These are phyloP conservation scores for Artibeus jamaicensis DNA, from an alignment of 2,797 vertebrate species.

Conservation along the genomic window DNA sequence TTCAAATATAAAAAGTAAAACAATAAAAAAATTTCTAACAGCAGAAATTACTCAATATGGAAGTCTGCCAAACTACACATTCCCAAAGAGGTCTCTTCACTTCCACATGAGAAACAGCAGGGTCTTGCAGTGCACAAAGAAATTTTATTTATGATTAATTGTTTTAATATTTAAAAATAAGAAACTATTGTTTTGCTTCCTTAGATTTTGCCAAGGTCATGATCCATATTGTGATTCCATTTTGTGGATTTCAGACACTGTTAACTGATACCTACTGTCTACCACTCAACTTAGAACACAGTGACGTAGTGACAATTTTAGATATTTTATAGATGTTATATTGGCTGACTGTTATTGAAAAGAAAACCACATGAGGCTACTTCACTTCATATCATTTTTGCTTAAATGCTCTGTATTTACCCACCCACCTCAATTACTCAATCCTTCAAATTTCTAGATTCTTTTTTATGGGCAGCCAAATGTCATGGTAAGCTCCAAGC, in stretches of 20 bases:
- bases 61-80: not conserved
- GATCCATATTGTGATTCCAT: not conserved
- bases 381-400: not conserved
- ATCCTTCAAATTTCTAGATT: not conserved
- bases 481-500: not conserved
- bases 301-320: not conserved
- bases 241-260: not conserved
- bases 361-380: not conserved
- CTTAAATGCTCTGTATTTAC: not conserved
- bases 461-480: not conserved
- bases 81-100: not conserved
- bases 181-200: not conserved
- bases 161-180: not conserved
- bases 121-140: not conserved
- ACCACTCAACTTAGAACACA: not conserved
- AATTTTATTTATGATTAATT: not conserved
- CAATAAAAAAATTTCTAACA: not conserved
- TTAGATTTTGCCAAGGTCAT: not conserved
- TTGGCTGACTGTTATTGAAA: not conserved
- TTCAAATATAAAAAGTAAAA: not conserved
- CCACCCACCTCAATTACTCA: not conserved
- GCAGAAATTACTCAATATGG: not conserved
- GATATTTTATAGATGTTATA: not conserved
- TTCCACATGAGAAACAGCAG: not conserved
- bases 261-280: not conserved